Conservation (phyloP, 2,113 vertebrate species). For the Festucalex cinctus region DNA sequence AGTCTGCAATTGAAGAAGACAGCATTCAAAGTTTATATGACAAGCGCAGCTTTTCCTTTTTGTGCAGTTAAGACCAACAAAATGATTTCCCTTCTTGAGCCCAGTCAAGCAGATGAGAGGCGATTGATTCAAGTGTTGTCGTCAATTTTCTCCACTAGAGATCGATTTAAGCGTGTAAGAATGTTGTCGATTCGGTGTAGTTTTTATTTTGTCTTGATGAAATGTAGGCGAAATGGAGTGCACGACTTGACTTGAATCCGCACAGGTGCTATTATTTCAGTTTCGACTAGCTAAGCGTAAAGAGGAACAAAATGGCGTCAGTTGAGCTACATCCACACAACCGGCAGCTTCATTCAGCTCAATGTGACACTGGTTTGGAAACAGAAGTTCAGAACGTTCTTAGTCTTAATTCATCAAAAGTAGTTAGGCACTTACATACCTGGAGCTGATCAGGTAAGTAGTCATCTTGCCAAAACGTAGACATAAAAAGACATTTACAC, state of each 20-base stretch:
- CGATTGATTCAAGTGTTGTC: conserved; percentile 26
- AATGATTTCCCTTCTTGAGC: conserved; percentile 40
- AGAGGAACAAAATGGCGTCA: not conserved
- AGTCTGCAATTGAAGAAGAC: conserved; percentile 56
- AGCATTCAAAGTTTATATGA: conserved; percentile 37
- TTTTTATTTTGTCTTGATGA: not conserved
- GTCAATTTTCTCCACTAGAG: not conserved
- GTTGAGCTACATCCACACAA: not conserved
- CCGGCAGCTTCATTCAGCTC: not conserved
- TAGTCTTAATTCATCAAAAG: no score
- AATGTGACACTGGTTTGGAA: not conserved
- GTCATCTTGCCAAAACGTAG: conserved; percentile 12
- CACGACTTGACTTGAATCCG: not conserved
- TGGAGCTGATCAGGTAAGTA: conserved; percentile 21
- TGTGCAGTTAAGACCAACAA: conserved; percentile 41
- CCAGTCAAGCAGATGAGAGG: conserved; percentile 15
- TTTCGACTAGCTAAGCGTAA: not conserved
- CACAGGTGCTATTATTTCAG: not conserved
- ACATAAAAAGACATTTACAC: not conserved
- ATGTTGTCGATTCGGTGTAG: not conserved
- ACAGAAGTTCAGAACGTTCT: not conserved
- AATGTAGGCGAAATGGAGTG: not conserved
- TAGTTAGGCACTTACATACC: conserved; percentile 58
- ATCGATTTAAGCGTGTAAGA: not conserved
- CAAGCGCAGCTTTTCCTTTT: conserved; percentile 40